Evolutionary conservation across 2,797 vertebrate genomes (phyloP).

Genomic region (Takifugu rubripes): DNA sequence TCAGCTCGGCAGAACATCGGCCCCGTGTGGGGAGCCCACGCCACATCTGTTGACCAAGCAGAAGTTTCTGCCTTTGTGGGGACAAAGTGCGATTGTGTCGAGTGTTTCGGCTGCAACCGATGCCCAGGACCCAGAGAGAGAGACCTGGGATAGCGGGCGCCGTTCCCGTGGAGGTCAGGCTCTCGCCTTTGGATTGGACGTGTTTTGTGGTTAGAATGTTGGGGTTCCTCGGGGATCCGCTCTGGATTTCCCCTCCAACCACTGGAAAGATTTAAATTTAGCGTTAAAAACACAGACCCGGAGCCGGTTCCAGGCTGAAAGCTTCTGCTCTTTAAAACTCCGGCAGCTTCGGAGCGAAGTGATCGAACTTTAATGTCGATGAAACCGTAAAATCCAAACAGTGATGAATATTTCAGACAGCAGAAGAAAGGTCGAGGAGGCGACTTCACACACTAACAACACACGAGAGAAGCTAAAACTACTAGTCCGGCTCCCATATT

Average conservation of each 20-base stretch:
- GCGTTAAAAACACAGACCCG: too few relatives aligned
- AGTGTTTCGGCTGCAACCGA: conserved; percentile 29
- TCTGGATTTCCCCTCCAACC: background rate
- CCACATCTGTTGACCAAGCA: conserved; percentile 24
- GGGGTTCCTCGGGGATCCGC: background rate
- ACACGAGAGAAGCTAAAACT: conserved; percentile 30
- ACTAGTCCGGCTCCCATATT: background rate
- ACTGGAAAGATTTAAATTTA: too few relatives aligned
- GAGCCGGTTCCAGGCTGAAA: too few relatives aligned
- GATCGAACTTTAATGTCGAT: conserved; percentile 56
- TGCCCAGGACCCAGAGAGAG: background rate
- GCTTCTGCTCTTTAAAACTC: too few relatives aligned
- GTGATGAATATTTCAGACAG: conserved; percentile 61
- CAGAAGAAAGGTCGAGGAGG: conserved; percentile 21
- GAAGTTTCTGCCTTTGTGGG: conserved; percentile 59
- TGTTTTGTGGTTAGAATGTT: too few relatives aligned
- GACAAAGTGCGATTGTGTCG: conserved; percentile 53
- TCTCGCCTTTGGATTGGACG: too few relatives aligned
- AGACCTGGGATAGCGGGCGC: too few relatives aligned
- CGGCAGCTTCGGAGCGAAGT: too few relatives aligned
- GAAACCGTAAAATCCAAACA: conserved; percentile 36
- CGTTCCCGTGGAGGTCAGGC: too few relatives aligned
- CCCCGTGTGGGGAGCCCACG: background rate
- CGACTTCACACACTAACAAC: conserved; percentile 6
- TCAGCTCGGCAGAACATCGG: too few relatives aligned